These are phyloP conservation scores for Cisticola juncidis DNA, from an alignment of 2,113 vertebrate genomes.

Conservation along the genomic window DNA sequence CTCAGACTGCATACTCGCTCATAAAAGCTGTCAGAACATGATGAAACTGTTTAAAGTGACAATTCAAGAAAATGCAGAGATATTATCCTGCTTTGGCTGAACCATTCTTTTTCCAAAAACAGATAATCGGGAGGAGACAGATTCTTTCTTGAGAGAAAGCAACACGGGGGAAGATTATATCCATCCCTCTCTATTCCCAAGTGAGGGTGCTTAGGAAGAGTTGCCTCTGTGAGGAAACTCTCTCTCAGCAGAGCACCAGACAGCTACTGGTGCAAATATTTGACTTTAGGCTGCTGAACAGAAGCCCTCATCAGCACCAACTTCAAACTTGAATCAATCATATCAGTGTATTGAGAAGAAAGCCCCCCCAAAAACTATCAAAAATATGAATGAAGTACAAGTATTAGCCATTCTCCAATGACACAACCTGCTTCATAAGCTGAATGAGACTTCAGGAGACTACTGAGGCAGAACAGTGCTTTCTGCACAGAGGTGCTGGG, in stretches of 20 bases:
- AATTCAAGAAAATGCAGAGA: not conserved
- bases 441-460: not conserved
- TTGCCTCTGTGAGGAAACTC: not conserved
- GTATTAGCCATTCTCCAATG: not conserved
- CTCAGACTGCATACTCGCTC: not conserved
- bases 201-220: not conserved
- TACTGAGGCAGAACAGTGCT: not conserved
- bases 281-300: not conserved
- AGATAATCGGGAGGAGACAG: not conserved
- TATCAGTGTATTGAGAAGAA: not conserved
- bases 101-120: not conserved
- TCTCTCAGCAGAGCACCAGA: not conserved
- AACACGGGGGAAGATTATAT: not conserved
- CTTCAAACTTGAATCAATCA: not conserved
- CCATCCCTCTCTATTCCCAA: not conserved
- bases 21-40: not conserved
- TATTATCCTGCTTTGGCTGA: not conserved
- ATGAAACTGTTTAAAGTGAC: not conserved
- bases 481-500: not conserved
- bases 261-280: not conserved
- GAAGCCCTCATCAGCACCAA: not conserved
- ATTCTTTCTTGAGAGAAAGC: not conserved
- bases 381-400: not conserved
- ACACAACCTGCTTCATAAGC: not conserved
- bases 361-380: not conserved